Percentiles rank a stretch among this genome's conserved stretches.
These are phyloP conservation scores for Paramacrobiotus metropolitanus DNA, from an alignment of 1,140 invertebrate species.

Conservation along the genomic window DNA sequence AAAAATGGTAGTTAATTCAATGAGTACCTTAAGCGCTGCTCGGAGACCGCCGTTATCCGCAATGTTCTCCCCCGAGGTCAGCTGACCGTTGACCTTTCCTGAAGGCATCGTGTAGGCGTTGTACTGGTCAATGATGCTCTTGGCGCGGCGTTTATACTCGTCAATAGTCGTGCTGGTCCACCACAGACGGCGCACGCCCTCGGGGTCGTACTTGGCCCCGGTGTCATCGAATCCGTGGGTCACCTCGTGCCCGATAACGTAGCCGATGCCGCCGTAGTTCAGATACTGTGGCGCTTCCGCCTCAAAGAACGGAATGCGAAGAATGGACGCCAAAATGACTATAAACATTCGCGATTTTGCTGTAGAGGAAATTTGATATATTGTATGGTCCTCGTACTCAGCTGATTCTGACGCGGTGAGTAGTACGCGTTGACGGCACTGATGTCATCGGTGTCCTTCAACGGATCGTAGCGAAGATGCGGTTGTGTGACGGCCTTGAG, in stretches of 20 bases:
- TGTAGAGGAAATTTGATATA: too few species aligned
- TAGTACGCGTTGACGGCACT: background rate
- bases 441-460: background rate
- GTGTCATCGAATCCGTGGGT: constrained; percentile 32
- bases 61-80: constrained; percentile 68
- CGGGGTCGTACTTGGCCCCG: background rate
- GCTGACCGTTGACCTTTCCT: constrained; percentile 38
- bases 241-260: constrained; percentile 36
- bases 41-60: constrained; percentile 75
- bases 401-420: too few species aligned
- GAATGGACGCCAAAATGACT: constrained; percentile 26
- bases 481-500: too few species aligned
- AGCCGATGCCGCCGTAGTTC: constrained; percentile 35
- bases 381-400: too few species aligned
- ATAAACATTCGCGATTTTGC: too few species aligned
- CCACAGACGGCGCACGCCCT: background rate
- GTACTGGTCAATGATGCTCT: background rate
- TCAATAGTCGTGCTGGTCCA: background rate
- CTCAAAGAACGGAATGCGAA: constrained; percentile 28
- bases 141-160: background rate
- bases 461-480: background rate
- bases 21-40: constrained; percentile 52
- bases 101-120: background rate
- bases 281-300: constrained; percentile 26
- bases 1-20: too few species aligned